Percentiles rank a stretch among this genome's conserved stretches.
Evolutionary conservation across 2,888 invertebrate species (phyloP).

Genomic region (Lasioglossum marginatum): DNA sequence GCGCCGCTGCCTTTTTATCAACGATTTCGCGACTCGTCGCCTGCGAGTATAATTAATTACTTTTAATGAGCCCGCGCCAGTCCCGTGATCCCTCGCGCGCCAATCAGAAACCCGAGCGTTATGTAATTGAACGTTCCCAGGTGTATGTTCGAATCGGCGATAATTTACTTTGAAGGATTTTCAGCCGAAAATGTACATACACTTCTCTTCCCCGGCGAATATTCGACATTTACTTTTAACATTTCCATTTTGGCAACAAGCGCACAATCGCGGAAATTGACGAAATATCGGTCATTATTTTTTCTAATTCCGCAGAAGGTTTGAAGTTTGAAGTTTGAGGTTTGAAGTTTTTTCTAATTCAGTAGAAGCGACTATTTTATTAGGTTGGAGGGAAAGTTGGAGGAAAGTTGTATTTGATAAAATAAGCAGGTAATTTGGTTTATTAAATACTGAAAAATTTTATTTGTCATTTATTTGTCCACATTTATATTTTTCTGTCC

Average conservation of each 20-base stretch:
- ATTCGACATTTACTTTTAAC: not conserved
- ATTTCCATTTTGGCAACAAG: not conserved
- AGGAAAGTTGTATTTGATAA: too few relatives aligned
- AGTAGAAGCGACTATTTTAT: not conserved
- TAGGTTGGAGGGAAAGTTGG: too few relatives aligned
- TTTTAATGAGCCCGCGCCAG: conserved; percentile 65
- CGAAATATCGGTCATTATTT: not conserved
- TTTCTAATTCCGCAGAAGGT: not conserved
- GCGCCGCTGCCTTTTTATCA: conserved; percentile 55
- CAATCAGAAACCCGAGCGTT: conserved; percentile 11
- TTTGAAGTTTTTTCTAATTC: not conserved
- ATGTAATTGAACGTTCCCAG: conserved; percentile 43
- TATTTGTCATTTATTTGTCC: too few relatives aligned
- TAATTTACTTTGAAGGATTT: conserved; percentile 32
- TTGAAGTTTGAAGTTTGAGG: too few relatives aligned
- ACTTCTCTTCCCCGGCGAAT: not conserved
- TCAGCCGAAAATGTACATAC: not conserved
- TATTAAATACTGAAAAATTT: not conserved
- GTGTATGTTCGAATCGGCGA: not conserved
- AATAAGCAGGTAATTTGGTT: too few relatives aligned
- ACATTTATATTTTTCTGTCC: not conserved
- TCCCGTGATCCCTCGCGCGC: conserved; percentile 37
- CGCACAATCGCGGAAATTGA: not conserved
- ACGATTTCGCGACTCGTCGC: conserved; percentile 45
- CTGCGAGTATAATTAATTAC: conserved; percentile 69